phyloP scores from a whole-genome alignment of 2,888 invertebrate species.

The Dynastes hyllus region DNA sequence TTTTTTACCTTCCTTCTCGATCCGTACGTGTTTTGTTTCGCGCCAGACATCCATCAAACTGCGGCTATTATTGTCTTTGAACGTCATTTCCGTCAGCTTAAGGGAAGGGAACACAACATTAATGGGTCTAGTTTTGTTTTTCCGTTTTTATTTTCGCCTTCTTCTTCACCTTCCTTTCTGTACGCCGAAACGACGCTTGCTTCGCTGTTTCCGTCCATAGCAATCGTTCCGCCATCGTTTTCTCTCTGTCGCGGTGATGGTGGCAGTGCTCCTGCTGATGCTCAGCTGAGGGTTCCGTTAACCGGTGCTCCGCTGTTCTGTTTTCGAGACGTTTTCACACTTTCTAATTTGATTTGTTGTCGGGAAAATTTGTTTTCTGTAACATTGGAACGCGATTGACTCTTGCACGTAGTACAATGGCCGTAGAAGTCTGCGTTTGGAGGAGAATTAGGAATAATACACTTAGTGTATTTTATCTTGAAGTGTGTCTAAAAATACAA shows the following conservation, averaged over 20 bases:
- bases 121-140: conserved; percentile 44
- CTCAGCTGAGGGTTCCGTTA: neutral
- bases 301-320: conserved; percentile 9
- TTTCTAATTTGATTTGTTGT: conserved; percentile 46
- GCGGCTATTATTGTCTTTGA: conserved; percentile 56
- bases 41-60: conserved; percentile 56
- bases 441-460: too few relatives aligned
- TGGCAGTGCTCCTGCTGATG: neutral
- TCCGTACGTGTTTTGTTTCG: conserved; percentile 44
- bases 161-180: conserved; percentile 32
- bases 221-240: neutral
- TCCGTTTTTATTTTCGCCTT: conserved; percentile 40
- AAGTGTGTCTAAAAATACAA: too few relatives aligned
- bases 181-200: conserved; percentile 8
- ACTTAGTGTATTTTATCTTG: too few relatives aligned
- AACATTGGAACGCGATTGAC: conserved; percentile 11
- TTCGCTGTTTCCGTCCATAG: conserved; percentile 9
- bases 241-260: neutral
- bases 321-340: conserved; percentile 34
- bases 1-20: conserved; percentile 37
- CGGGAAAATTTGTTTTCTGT: conserved; percentile 40
- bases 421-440: neutral
- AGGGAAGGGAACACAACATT: conserved; percentile 44
- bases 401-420: neutral
- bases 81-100: conserved; percentile 56